phyloP scores from a whole-genome alignment of 2,797 vertebrate species.

The Myotis pilosus region DNA sequence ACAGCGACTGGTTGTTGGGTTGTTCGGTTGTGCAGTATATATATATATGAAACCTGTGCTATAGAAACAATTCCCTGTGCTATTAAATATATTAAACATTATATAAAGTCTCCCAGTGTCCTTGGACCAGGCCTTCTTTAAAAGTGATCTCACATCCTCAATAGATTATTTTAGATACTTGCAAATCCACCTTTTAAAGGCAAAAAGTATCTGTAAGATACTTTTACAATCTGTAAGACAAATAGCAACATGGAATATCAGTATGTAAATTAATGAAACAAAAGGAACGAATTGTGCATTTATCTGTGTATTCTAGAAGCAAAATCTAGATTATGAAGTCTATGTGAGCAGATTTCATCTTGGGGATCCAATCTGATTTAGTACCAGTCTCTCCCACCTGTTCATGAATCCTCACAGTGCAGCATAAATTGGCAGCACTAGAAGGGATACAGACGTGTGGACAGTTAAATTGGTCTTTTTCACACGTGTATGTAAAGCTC shows the following conservation, averaged over 20 bases:
- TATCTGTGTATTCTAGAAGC: neutral
- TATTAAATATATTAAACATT: neutral
- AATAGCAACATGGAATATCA: neutral
- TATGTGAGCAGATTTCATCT: neutral
- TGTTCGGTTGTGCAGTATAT: no score
- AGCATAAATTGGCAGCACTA: neutral
- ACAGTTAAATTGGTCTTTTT: slow-evolving; percentile 21
- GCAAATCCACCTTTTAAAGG: neutral
- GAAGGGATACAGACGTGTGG: neutral
- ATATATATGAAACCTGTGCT: neutral
- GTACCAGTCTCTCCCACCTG: neutral
- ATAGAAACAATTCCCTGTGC: neutral
- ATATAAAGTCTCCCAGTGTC: neutral
- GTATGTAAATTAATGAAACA: slow-evolving; percentile 19
- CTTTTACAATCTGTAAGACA: neutral
- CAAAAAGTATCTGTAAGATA: neutral
- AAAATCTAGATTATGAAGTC: slow-evolving; percentile 23
- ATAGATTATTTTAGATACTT: neutral
- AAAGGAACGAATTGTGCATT: neutral
- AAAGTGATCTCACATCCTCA: neutral
- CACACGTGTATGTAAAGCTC: neutral
- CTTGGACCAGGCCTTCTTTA: neutral
- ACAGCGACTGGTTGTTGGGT: no score
- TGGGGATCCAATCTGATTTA: neutral
- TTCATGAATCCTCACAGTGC: neutral